phyloP scores from a whole-genome alignment of 2,797 vertebrate genomes.

The Podargus strigoides region DNA sequence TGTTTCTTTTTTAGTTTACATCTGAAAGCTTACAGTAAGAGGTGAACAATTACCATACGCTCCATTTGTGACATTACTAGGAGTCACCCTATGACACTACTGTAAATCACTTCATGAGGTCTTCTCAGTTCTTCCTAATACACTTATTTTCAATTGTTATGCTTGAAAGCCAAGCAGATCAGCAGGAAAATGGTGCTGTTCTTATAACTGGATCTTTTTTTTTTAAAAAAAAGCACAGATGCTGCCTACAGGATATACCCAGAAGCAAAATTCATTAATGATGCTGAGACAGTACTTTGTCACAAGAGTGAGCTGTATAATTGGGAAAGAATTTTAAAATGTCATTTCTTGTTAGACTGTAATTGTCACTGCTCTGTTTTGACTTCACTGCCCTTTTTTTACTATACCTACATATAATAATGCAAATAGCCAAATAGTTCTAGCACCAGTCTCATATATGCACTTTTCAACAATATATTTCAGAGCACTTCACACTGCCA shows the following conservation, averaged over 20 bases:
- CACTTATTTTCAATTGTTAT: neutral
- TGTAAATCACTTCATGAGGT: neutral
- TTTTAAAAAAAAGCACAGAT: neutral
- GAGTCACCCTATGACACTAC: neutral
- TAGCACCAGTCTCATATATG: rapidly evolving
- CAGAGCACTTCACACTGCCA: neutral
- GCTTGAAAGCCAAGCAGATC: neutral
- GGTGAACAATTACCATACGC: neutral
- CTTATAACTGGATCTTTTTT: neutral
- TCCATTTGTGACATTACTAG: neutral
- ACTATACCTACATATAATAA: neutral
- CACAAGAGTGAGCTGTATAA: neutral
- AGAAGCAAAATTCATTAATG: constrained; percentile 21
- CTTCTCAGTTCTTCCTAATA: neutral
- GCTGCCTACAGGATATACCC: neutral
- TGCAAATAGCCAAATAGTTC: neutral
- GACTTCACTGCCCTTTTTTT: neutral
- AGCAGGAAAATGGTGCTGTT: neutral
- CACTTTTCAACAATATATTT: neutral
- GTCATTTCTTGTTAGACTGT: neutral
- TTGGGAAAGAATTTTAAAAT: neutral
- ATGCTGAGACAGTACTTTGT: neutral
- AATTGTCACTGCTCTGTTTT: neutral
- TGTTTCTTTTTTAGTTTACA: neutral
- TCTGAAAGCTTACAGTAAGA: constrained; percentile 4